Conservation (phyloP, 2,888 invertebrate species). For the Neelides folsomi region DNA sequence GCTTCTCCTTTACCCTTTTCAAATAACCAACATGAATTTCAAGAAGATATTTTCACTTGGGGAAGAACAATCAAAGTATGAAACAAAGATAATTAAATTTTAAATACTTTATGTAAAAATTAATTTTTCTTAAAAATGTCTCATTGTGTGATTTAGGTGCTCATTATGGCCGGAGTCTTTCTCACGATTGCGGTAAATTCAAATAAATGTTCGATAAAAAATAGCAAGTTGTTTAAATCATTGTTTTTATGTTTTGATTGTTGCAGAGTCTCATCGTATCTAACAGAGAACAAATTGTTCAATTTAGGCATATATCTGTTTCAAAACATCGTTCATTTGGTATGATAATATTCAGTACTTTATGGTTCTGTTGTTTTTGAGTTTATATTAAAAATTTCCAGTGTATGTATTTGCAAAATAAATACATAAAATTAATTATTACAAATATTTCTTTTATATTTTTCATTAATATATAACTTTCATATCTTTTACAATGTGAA, state of each 20-base stretch:
- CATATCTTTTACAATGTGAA: no score
- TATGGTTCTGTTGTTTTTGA: no score
- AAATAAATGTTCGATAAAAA: not conserved
- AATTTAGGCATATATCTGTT: constrained; percentile 19
- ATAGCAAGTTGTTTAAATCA: not conserved
- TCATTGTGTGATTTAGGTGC: no score
- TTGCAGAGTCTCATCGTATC: constrained; percentile 21
- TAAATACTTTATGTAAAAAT: no score
- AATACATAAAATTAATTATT: no score
- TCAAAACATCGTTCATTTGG: constrained; percentile 12
- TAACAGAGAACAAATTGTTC: constrained; percentile 17
- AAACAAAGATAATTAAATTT: no score
- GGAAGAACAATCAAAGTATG: constrained; percentile 23
- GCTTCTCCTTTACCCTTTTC: no score
- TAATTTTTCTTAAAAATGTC: no score
- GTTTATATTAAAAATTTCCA: no score
- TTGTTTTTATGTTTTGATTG: not conserved
- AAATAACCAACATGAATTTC: constrained; percentile 4
- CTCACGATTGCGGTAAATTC: constrained; percentile 22
- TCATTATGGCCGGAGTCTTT: constrained; percentile 15
- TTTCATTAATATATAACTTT: no score
- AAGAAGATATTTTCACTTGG: constrained; percentile 20
- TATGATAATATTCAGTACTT: constrained; percentile 4
- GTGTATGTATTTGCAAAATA: no score
- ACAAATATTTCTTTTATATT: no score